Evolutionary conservation across 2,113 vertebrate species (phyloP), one percentile per base, ranked within the genome.

Genomic region (Dromaius novaehollandiae): DNA sequence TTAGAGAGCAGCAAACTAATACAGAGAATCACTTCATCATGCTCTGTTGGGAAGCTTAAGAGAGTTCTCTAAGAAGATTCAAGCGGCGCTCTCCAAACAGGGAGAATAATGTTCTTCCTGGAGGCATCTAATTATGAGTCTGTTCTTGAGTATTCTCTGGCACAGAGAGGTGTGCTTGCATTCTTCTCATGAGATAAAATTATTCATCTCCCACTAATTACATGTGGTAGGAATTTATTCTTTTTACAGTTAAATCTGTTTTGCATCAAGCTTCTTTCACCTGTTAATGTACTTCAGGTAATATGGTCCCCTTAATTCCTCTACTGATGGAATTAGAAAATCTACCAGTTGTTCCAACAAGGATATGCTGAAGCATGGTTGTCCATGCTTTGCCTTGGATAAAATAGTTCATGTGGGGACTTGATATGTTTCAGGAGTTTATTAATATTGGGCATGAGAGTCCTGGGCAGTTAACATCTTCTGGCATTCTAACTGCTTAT

Each of bases 101-200:
- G 36, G 56, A 76, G 48, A 78, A 13, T 3, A 0, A 5, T 85
- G 46, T 55, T 95, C 2, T 64, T 91, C 96, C 85, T 75, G 77
- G 42, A 91, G 82, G 48, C 70, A 9, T 76, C 70, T 73, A 66
- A 77, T 93, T 86, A 78, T 46, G 30, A 73, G 2, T 78, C 61
- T 66, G 44, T 85, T 91, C 82, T 40, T 77, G 20, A 24, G 30
- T 95, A 53, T 89, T 85, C 88, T 36, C 56, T 93, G 66, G 48
- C 84, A 86, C 44, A 34, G 78, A 71, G 78, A 93, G 20, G 38
- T 3, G 0, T 86, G 46, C 42, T 90, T 89, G 50, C 32, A 6
- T 96, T 94, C 91, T 86, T 32, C 66, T 82, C 82, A 65, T 69
- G 66, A 85, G 63, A 75, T 50, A 44, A 93, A 76, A 82, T 69